A percentile compares a stretch with the other conserved stretches of the same genome.
phyloP scores from a whole-genome alignment of 64 coral and sea anemone genomes.

The Actinia equina region DNA sequence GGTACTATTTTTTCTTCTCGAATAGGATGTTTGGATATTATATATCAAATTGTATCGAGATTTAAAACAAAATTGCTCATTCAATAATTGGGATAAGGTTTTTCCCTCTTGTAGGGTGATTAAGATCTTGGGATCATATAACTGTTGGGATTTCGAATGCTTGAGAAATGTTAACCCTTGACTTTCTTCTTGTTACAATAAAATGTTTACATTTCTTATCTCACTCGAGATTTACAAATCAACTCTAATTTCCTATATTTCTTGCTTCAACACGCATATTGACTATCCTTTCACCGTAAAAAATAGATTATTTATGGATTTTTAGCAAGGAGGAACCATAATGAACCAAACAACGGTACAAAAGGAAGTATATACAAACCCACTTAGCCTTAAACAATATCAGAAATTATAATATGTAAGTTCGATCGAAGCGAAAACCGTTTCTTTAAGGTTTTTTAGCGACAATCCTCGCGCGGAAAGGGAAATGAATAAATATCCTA shows the following conservation, averaged over 20 bases:
- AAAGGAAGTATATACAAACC: background rate
- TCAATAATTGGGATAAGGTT: background rate
- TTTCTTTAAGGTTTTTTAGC: background rate
- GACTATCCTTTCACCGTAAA: background rate
- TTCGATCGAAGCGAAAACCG: background rate
- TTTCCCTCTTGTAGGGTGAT: background rate
- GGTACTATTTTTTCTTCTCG: background rate
- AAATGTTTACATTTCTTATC: constrained; percentile 6
- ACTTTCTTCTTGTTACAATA: constrained; percentile 9
- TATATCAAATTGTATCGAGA: background rate
- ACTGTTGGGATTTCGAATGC: background rate
- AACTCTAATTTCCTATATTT: background rate
- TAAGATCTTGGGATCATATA: background rate
- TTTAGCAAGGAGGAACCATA: background rate
- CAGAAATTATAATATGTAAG: background rate
- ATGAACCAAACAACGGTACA: background rate
- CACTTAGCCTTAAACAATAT: background rate
- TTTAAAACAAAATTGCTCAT: background rate
- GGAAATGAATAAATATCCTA: background rate
- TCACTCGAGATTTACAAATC: background rate
- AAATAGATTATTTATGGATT: background rate
- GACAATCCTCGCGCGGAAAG: background rate
- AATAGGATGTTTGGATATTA: background rate
- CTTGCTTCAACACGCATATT: background rate
- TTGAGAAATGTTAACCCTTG: constrained; percentile 17